A percentile compares a stretch with the other conserved stretches of the same genome.
phyloP scores from a whole-genome alignment of 1,140 invertebrate species.

The Glossosoma conforme region DNA sequence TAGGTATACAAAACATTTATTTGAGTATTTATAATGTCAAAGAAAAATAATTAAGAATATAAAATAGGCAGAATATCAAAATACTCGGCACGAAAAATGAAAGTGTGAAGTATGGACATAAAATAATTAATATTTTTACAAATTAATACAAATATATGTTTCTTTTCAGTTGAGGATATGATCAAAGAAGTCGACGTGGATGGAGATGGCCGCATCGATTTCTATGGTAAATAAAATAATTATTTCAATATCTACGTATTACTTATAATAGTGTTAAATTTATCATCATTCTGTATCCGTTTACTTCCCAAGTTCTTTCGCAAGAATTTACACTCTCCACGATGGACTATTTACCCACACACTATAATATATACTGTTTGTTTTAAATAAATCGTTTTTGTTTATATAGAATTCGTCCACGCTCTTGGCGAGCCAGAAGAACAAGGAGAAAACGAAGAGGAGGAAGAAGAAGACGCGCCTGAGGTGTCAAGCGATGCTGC shows the following conservation, averaged over 20 bases:
- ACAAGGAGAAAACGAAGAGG: constrained; percentile 73
- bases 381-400: constrained; percentile 4
- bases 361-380: neutral
- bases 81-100: too few species aligned
- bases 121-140: neutral
- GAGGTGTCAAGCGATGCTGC: constrained; percentile 33
- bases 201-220: constrained; percentile 83
- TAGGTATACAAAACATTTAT: too few species aligned
- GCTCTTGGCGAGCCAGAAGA: constrained; percentile 79
- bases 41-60: too few species aligned
- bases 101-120: too few species aligned
- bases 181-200: constrained; percentile 89
- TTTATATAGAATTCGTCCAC: constrained; percentile 72
- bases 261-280: constrained; percentile 10
- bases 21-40: too few species aligned
- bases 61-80: too few species aligned
- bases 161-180: constrained; percentile 81
- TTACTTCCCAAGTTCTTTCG: neutral
- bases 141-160: neutral
- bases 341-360: neutral
- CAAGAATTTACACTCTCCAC: neutral
- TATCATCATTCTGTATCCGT: constrained; percentile 8
- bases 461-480: constrained; percentile 54
- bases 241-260: constrained; percentile 8
- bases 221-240: constrained; percentile 62